Base-by-base conservation (phyloP, 2,888 invertebrate genomes). In the Phengaris alcon region DNA sequence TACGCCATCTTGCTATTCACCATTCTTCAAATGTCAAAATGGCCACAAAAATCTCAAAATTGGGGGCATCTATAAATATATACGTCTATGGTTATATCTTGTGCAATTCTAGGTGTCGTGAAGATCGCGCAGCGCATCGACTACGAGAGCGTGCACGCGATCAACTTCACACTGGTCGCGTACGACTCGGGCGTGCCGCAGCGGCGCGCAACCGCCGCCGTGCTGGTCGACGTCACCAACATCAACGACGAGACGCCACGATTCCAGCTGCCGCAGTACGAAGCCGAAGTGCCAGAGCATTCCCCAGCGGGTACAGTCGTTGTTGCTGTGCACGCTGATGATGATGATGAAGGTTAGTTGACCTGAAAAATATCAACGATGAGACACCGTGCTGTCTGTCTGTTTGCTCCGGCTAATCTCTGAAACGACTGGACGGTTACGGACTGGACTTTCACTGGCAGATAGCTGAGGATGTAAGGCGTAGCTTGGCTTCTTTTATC, bases 111-210 rank as follows among this genome's bases (percentile, higher is more conserved):
- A 96, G 97, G 97, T 7, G 95, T 96, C 48, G 96, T 98, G 3
- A 96, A 96, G 82, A 96, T 96, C 0, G 95, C 95, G 54, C 95
- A 96, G 79, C 94, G 96, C 13, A 95, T 99, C 74, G 98, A 99
- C 89, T 98, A 96, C 87, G 99, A 99, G 86, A 93, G 94, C 81
- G 93, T 96, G 0, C 96, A 96, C 80, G 94, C 94, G 68, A 92
- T 97, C 4, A 96, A 96, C 85, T 97, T 98, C 84, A 96, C 96
- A 0, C 96, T 97, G 0, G 93, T 96, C 2, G 98, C 97, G 0
- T 96, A 95, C 81, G 99, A 99, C 88, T 96, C 96, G 0, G 98
- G 98, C 2, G 95, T 97, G 0, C 98, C 98, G 0, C 96, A 96
- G 82, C 91, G 97, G 72, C 96, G 97, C 5, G 94, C 97, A 0